Conservation (phyloP, 2,797 vertebrate species). For the Graptemys geographica region DNA sequence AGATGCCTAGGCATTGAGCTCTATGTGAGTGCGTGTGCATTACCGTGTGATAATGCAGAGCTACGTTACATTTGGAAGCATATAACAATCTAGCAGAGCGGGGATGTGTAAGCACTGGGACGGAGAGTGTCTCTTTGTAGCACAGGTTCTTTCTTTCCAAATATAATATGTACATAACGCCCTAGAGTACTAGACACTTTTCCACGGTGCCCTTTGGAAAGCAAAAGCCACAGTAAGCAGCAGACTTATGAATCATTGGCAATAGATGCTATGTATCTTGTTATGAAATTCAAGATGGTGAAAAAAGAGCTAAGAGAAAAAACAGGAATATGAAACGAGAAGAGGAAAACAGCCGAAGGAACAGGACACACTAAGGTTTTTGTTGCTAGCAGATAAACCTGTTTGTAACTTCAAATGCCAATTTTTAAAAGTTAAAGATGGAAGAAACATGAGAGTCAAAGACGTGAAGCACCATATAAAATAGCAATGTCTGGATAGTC, state of each 20-base stretch:
- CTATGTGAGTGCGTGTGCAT: background rate
- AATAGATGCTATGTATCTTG: constrained; percentile 67
- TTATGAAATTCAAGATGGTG: constrained; percentile 70
- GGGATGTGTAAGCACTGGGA: background rate
- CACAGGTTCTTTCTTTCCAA: constrained; percentile 55
- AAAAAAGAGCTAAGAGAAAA: constrained; percentile 68
- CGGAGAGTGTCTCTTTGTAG: constrained; percentile 40
- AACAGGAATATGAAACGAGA: constrained; percentile 50
- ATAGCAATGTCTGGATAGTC: constrained; percentile 65
- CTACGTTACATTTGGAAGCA: constrained; percentile 5
- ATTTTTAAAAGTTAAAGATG: constrained; percentile 65
- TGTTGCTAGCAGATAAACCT: constrained; percentile 46
- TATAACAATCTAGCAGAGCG: constrained; percentile 24
- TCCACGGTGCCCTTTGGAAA: constrained; percentile 59
- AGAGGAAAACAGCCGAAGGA: constrained; percentile 64
- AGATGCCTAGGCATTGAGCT: background rate
- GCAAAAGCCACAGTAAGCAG: constrained; percentile 71
- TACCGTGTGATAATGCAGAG: constrained; percentile 29
- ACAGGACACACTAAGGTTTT: constrained; percentile 34
- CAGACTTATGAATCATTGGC: constrained; percentile 71
- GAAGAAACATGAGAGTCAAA: constrained; percentile 59
- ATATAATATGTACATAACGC: constrained; percentile 39
- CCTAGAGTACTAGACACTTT: background rate
- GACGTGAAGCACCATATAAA: constrained; percentile 33
- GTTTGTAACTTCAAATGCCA: constrained; percentile 58